Base-by-base conservation (phyloP, 53 echinoderm and acorn worm species). In the Apostichopus leukothele region DNA sequence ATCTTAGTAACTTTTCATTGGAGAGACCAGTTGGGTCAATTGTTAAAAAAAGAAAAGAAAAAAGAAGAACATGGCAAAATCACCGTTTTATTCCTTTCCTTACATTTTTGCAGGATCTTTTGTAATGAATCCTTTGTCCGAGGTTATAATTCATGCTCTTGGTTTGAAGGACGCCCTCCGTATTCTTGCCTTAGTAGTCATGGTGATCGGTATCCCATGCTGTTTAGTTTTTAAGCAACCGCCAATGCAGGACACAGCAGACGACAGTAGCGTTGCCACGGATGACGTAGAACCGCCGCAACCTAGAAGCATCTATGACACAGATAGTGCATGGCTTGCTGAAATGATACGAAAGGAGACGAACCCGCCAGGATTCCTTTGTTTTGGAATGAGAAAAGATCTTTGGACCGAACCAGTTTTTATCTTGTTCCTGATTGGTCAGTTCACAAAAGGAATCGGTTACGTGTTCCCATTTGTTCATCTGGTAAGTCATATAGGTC, bases 401-500 rank as follows among this genome's bases (percentile, higher is more conserved):
- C 88, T 96, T 16, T 95, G 97, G 97, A 81, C 86, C 10, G 92
- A 96, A 86, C 90, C 92, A 1, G 87, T 95, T 12, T 96, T 92
- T 74, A 25, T 92, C 18, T 83, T 96, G 4, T 92, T 91, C 63
- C 91, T 96, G 89, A 67, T 94, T 50, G 95, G 92, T 20, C 94
- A 93, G 75, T 90, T 96, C 85, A 78, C 92, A 39, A 96, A 96
- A 90, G 97, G 93, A 63, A 90, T 95, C 11, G 97, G 97, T 53
- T 96, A 96, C 75, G 97, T 96, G 14, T 96, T 96, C 78, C 97
- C 95, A 6, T 95, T 96, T 71, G 93, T 95, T 73, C 95, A 96
- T 88, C 89, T 96, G 90, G 97, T 95, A 73, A 95, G 96, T 96
- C n/a, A 39, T 39, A 39, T 39, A 39, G 39, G 39, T 39, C 39